Evolutionary conservation across 1,140 invertebrate genomes (phyloP).

Genomic region (Lepidurus packardi): DNA sequence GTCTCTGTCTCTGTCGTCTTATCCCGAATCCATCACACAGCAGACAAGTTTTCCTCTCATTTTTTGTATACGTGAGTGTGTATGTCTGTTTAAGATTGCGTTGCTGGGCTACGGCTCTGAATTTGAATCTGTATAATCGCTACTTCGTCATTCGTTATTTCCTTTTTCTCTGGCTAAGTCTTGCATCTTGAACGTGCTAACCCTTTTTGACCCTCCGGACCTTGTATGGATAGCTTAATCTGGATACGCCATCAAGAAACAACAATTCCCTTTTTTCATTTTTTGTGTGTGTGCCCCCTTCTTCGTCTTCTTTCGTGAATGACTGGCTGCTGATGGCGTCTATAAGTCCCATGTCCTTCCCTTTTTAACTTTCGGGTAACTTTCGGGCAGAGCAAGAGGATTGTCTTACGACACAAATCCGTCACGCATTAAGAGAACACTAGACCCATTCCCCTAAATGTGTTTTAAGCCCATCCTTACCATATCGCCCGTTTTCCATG

Average conservation of each 20-base stretch:
- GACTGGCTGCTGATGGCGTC: neutral
- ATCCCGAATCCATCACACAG: slow-evolving; percentile 5
- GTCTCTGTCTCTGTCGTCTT: slow-evolving; percentile 21
- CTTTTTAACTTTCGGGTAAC: neutral
- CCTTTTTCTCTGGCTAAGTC: neutral
- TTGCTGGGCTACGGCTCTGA: slow-evolving; percentile 3
- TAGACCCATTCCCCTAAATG: neutral
- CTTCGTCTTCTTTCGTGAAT: neutral
- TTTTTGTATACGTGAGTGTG: slow-evolving; percentile 19
- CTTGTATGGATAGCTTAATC: slow-evolving; percentile 11
- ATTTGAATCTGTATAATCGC: neutral
- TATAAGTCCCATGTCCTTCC: neutral
- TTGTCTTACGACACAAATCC: neutral
- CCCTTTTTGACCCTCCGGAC: neutral
- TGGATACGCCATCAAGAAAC: slow-evolving; percentile 13
- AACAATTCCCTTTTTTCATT: slow-evolving; percentile 3
- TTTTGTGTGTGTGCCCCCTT: no score
- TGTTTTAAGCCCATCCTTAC: neutral
- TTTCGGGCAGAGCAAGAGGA: neutral
- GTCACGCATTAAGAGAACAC: neutral
- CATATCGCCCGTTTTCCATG: neutral
- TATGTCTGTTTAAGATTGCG: slow-evolving; percentile 9
- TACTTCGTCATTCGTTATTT: neutral
- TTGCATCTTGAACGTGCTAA: neutral
- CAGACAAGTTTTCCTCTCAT: slow-evolving; percentile 6